phyloP scores from a whole-genome alignment of 2,888 invertebrate genomes.

The Pterobdella sp. region DNA sequence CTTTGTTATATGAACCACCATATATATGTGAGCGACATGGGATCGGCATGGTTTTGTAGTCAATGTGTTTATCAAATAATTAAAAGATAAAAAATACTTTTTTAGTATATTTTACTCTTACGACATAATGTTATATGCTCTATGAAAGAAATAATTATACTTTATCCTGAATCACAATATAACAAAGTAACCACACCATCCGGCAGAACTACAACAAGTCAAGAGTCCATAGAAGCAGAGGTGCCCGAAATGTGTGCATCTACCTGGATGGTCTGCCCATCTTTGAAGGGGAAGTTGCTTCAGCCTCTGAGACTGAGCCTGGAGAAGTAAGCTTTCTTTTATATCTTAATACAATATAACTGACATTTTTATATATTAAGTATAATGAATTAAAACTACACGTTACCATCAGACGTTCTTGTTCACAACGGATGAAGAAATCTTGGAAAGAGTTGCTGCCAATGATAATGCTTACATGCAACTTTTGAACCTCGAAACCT shows the following conservation, averaged over 20 bases:
- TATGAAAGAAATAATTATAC: too few species aligned
- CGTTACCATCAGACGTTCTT: conserved; percentile 68
- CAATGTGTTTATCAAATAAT: too few species aligned
- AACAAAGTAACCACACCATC: not conserved
- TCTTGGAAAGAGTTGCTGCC: conserved; percentile 59
- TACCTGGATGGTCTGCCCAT: conserved; percentile 61
- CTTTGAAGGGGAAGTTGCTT: conserved; percentile 73
- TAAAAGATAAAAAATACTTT: too few species aligned
- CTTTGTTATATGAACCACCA: too few species aligned
- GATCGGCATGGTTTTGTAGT: too few species aligned
- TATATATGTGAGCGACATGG: too few species aligned
- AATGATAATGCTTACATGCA: conserved; percentile 52
- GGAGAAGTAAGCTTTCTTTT: conserved; percentile 61
- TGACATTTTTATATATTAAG: too few species aligned
- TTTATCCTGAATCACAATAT: not conserved
- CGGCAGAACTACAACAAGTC: conserved; percentile 80
- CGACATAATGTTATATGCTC: too few species aligned
- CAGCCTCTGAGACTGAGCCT: conserved; percentile 66
- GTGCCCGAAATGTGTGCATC: conserved; percentile 63
- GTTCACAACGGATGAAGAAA: conserved; percentile 69
- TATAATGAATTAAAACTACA: too few species aligned
- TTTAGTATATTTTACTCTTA: too few species aligned
- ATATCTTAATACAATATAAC: conserved; percentile 53
- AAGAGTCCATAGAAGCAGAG: conserved; percentile 71
- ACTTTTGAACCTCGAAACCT: conserved; percentile 41